Percentiles rank a stretch among this genome's conserved stretches.
phyloP scores from a whole-genome alignment of 1,140 invertebrate species.

The Scaptomyza montana region DNA sequence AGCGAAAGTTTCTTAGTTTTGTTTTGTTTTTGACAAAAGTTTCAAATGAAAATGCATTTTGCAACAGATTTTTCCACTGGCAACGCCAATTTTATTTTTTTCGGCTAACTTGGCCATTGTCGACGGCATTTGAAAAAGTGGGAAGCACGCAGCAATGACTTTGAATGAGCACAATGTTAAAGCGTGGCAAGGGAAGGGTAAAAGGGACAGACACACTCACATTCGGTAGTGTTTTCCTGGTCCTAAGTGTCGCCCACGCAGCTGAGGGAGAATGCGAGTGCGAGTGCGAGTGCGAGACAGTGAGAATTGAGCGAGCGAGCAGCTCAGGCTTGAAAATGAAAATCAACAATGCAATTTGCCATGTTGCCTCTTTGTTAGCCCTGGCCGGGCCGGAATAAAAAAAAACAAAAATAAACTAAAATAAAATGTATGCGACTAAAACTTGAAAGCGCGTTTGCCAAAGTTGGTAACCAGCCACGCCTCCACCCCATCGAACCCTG shows the following conservation, averaged over 20 bases:
- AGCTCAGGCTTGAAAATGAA: slow-evolving; percentile 78
- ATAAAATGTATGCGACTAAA: slow-evolving; percentile 55
- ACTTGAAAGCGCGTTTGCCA: slow-evolving; percentile 62
- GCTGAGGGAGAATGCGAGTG: background rate
- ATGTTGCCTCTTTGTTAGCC: slow-evolving; percentile 58
- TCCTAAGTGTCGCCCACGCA: slow-evolving; percentile 61
- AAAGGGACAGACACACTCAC: slow-evolving; percentile 27
- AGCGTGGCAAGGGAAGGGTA: slow-evolving; percentile 13
- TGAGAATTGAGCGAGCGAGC: slow-evolving; percentile 20
- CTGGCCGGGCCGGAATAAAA: slow-evolving; percentile 29
- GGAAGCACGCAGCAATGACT: slow-evolving; percentile 73
- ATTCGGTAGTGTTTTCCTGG: slow-evolving; percentile 48
- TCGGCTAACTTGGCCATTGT: slow-evolving; percentile 43
- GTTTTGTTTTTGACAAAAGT: slow-evolving; percentile 49
- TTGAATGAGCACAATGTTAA: slow-evolving; percentile 35
- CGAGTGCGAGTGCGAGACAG: slow-evolving; percentile 12
- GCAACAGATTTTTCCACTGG: slow-evolving; percentile 62
- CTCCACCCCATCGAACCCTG: background rate
- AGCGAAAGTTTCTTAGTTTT: slow-evolving; percentile 11
- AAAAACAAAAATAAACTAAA: slow-evolving; percentile 2
- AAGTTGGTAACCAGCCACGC: slow-evolving; percentile 50
- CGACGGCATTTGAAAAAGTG: slow-evolving; percentile 60
- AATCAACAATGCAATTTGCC: slow-evolving; percentile 81
- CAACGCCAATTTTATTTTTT: slow-evolving; percentile 50
- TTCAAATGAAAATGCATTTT: slow-evolving; percentile 78